These are phyloP conservation scores for Falco rusticolus DNA, from an alignment of 2,797 vertebrate genomes.

Conservation along the genomic window DNA sequence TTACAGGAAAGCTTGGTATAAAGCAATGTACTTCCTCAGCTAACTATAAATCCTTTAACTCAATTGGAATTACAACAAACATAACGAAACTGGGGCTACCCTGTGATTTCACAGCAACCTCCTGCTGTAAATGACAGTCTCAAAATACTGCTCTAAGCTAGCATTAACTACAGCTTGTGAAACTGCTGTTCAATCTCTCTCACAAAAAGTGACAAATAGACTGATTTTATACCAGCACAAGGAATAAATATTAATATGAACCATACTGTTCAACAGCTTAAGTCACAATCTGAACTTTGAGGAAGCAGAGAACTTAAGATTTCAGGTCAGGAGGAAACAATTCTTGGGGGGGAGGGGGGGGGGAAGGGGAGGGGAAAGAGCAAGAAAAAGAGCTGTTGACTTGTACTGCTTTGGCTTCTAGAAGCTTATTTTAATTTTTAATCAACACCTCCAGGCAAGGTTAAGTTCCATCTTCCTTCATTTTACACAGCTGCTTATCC, in stretches of 20 bases:
- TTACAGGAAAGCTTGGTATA: neutral
- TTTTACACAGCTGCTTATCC: neutral
- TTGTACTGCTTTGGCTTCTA: neutral
- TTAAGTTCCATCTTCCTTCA: neutral
- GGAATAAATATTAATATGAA: neutral
- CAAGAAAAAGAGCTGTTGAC: neutral
- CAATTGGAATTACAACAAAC: neutral
- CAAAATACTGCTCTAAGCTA: neutral
- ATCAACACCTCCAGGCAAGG: neutral
- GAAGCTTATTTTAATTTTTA: neutral
- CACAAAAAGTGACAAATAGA: neutral
- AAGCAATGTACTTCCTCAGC: neutral
- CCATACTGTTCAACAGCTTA: neutral
- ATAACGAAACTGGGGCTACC: neutral
- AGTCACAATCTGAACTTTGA: neutral
- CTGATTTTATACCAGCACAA: neutral
- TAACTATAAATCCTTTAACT: neutral
- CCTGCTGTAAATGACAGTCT: neutral
- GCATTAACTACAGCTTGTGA: neutral
- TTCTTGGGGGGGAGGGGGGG: too few species aligned
- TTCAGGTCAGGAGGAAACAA: neutral
- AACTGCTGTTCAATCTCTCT: neutral
- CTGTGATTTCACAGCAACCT: neutral
- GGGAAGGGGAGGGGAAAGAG: neutral
- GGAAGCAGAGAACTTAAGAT: neutral